These are phyloP conservation scores for Drosophila stalkeri DNA, from an alignment of 2,888 invertebrate genomes.

Conservation along the genomic window DNA sequence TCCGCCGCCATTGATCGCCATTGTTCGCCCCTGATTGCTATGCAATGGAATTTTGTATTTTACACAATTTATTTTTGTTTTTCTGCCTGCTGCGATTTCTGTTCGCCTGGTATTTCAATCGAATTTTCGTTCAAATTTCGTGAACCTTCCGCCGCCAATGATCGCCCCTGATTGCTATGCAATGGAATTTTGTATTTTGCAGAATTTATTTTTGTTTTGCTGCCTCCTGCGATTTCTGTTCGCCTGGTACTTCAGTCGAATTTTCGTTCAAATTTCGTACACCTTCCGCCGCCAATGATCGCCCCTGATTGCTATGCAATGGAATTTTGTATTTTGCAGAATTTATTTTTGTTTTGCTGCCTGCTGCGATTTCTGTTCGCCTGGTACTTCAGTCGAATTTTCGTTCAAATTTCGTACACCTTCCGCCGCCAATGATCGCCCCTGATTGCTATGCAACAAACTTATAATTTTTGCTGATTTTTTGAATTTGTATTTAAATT, in stretches of 20 bases:
- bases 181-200: background rate
- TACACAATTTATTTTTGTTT: too few relatives aligned
- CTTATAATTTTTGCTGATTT: too few relatives aligned
- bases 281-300: background rate
- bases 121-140: slow-evolving; percentile 1
- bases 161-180: too few relatives aligned
- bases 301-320: background rate
- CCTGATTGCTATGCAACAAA: background rate
- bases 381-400: background rate
- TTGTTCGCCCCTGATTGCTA: too few relatives aligned
- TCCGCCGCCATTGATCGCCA: too few relatives aligned
- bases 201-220: background rate
- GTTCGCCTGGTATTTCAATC: slow-evolving; percentile 2
- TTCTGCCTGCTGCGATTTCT: slow-evolving; percentile 1
- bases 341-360: background rate
- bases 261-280: background rate
- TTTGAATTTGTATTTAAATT: too few relatives aligned
- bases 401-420: background rate
- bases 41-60: background rate
- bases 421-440: background rate
- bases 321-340: background rate
- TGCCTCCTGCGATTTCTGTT: slow-evolving; percentile 4
- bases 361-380: slow-evolving; percentile 5
- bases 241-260: background rate
- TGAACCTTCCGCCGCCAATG: background rate